Percentiles rank a stretch among this genome's conserved stretches.
phyloP scores from a whole-genome alignment of 2,797 vertebrate species.

The Rhadinocentrus ornatus region DNA sequence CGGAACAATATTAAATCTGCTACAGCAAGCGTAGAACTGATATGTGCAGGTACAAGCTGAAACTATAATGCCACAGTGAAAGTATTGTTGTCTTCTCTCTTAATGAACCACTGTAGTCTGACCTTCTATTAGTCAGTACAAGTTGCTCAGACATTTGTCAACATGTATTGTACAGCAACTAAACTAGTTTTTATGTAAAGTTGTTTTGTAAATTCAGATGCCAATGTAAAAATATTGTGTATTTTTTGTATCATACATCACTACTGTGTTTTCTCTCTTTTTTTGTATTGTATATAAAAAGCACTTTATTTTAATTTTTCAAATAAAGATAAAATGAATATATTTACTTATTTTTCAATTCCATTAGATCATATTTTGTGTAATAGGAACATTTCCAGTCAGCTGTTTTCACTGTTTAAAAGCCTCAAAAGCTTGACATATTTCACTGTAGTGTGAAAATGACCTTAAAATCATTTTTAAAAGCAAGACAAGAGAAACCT shows the following conservation, averaged over 20 bases:
- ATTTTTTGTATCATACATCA: constrained; percentile 85
- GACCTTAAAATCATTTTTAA: not conserved
- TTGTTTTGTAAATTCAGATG: constrained; percentile 86
- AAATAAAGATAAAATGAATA: constrained; percentile 82
- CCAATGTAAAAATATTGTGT: constrained; percentile 85
- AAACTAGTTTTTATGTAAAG: constrained; percentile 75
- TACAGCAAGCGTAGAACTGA: constrained; percentile 53
- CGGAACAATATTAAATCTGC: constrained; percentile 59
- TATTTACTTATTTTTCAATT: constrained; percentile 46
- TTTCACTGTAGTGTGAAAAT: too few relatives aligned
- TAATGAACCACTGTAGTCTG: constrained; percentile 73
- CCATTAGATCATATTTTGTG: constrained; percentile 22
- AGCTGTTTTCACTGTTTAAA: not conserved
- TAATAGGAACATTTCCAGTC: not conserved
- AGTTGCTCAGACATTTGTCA: constrained; percentile 70
- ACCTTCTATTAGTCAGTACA: constrained; percentile 71
- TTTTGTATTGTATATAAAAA: constrained; percentile 88
- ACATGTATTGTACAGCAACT: constrained; percentile 75
- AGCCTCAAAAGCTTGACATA: not conserved
- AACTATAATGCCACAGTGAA: constrained; percentile 65
- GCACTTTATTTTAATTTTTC: constrained; percentile 89
- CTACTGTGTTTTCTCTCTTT: constrained; percentile 79
- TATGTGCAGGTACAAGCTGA: constrained; percentile 59
- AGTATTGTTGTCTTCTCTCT: constrained; percentile 60
- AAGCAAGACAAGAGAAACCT: too few relatives aligned